Percentiles rank a stretch among this genome's conserved stretches.
phyloP scores from a whole-genome alignment of 2,113 vertebrate species.

The Osmerus eperlanus region DNA sequence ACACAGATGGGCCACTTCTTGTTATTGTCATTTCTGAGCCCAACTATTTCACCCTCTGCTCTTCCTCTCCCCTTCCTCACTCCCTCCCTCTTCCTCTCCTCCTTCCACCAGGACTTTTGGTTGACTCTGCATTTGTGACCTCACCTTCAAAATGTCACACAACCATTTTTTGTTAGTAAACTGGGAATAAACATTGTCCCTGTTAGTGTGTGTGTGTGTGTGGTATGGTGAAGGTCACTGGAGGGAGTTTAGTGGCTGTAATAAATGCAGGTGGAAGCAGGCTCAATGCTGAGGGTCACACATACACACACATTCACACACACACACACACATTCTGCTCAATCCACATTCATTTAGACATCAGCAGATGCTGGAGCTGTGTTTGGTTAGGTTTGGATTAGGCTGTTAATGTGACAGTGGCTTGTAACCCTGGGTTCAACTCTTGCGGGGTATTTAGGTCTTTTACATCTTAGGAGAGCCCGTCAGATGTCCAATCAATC shows the following conservation, averaged over 20 bases:
- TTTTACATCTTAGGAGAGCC: conserved; percentile 11
- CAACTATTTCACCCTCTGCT: conserved; percentile 27
- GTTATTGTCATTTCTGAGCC: conserved; percentile 58
- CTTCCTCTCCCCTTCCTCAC: not conserved
- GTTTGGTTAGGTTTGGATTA: conserved; percentile 60
- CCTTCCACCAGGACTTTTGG: not conserved
- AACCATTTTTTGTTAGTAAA: too few relatives aligned
- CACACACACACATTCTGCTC: conserved; percentile 16
- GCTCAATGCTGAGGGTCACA: not conserved
- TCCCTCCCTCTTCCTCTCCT: conserved; percentile 11
- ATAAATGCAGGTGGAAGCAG: conserved; percentile 15
- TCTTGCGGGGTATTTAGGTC: conserved; percentile 32
- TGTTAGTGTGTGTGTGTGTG: conserved; percentile 10
- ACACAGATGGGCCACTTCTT: conserved; percentile 59
- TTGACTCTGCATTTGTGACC: not conserved
- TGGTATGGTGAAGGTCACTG: conserved; percentile 10
- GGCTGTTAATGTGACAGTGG: conserved; percentile 31
- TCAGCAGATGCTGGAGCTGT: conserved; percentile 45
- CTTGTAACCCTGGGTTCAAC: conserved; percentile 33
- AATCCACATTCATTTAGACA: conserved; percentile 6
- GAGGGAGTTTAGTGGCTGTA: conserved; percentile 14
- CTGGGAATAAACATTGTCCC: too few relatives aligned
- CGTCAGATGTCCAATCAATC: not conserved
- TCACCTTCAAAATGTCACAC: not conserved
- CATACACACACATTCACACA: conserved; percentile 12